Base-by-base conservation (phyloP, 2,797 vertebrate species). In the Kryptopterus vitreolus region DNA sequence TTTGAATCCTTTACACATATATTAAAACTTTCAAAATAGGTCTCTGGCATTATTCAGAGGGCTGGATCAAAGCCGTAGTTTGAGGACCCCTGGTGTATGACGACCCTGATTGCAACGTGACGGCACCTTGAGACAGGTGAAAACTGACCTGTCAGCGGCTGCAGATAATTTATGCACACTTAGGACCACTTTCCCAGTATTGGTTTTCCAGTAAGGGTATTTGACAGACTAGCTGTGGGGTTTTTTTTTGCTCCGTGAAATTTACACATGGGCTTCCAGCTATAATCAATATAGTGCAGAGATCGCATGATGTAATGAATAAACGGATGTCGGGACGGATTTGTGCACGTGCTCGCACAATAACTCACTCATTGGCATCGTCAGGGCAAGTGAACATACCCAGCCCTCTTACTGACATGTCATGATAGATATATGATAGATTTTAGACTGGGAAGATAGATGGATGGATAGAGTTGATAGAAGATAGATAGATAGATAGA, bases 161-260 rank as follows among this genome's bases (percentile, higher is more conserved):
- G 59, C 35, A 29, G 16, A 29, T 43, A 20, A 75, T 75, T 75
- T 75, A 75, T 22, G n/a, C 58, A 24, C 26, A 74, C 8, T 43
- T 59, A 75, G 35, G 72, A 76, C 50, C 50, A 53, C 52, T 77
- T 43, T 46, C n/a, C 16, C 24, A 35, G 59, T 75, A 75, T 59
- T 59, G 55, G 55, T 59, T 75, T 75, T 75, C 55, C 55, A 59
- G 72, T 59, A 59, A 75, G 55, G 13, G 58, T n/a, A 58, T 71
- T 18, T n/a, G 50, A 33, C 69, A 10, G 53, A 59, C 9, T 59
- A 46, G 35, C 24, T 75, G 72, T 59, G 35, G n/a, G n/a, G n/a
- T n/a, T n/a, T n/a, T n/a, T n/a, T 9, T 55, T 43, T 24, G 11
- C 59, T 43, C 38, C 16, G 59, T 55, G 46, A 46, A 20, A 59